Evolutionary conservation across 1,140 invertebrate species (phyloP).

Genomic region (Ladona fulva): DNA sequence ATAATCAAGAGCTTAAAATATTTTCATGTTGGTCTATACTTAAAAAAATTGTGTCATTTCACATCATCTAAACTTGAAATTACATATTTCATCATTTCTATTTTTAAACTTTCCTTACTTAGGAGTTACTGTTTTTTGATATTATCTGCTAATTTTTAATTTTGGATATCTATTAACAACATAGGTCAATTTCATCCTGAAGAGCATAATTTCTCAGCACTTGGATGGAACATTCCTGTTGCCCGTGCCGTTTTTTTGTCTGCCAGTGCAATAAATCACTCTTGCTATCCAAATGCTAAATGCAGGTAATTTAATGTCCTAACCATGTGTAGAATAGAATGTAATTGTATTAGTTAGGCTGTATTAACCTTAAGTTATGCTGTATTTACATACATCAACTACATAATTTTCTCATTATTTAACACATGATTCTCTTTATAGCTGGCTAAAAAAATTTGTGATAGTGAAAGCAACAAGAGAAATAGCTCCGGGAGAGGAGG

Average conservation of each 20-base stretch:
- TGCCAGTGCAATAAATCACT: not conserved
- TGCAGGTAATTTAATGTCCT: not conserved
- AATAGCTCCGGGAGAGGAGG: not conserved
- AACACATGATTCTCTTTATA: not conserved
- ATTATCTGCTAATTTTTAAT: too few relatives aligned
- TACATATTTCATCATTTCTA: too few relatives aligned
- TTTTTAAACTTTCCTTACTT: too few relatives aligned
- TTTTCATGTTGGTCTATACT: too few relatives aligned
- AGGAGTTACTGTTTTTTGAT: too few relatives aligned
- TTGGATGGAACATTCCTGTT: not conserved
- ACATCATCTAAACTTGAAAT: too few relatives aligned
- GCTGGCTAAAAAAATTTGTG: not conserved
- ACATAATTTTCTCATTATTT: not conserved
- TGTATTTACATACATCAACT: not conserved
- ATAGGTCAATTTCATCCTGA: not conserved
- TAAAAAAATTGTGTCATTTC: too few relatives aligned
- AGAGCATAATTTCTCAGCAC: not conserved
- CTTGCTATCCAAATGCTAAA: not conserved
- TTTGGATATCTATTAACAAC: too few relatives aligned
- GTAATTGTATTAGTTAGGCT: not conserved
- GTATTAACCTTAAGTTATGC: too few relatives aligned
- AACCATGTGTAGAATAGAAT: not conserved
- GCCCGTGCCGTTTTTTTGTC: not conserved
- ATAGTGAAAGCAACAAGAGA: not conserved
- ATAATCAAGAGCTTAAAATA: too few relatives aligned